phyloP scores from a whole-genome alignment of 2,888 invertebrate species.

The Oscheius onirici region DNA sequence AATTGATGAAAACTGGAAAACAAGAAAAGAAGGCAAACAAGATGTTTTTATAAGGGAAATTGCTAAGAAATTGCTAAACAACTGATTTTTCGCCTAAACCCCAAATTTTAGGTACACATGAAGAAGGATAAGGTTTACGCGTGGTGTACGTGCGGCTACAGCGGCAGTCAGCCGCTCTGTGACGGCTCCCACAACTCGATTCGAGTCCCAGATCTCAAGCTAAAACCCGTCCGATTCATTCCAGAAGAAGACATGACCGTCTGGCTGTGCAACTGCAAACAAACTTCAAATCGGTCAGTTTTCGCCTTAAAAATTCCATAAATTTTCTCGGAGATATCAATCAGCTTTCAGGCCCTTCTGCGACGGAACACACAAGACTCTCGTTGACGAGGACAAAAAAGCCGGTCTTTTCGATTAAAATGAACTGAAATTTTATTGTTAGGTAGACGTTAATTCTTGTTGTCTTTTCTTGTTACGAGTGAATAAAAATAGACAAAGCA shows the following conservation, averaged over 20 bases:
- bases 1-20: too few relatives aligned
- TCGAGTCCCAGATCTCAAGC: constrained; percentile 73
- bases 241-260: constrained; percentile 84
- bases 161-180: constrained; percentile 90
- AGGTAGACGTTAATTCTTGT: neutral
- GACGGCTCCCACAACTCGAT: constrained; percentile 85
- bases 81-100: too few relatives aligned
- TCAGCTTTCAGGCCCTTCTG: constrained; percentile 84
- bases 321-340: neutral
- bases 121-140: constrained; percentile 81
- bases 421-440: neutral
- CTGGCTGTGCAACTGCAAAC: constrained; percentile 98
- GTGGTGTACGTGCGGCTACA: constrained; percentile 95
- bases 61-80: too few relatives aligned
- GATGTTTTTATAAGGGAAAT: too few relatives aligned
- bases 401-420: constrained; percentile 58
- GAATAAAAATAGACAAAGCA: too few relatives aligned
- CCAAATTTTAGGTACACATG: constrained; percentile 54
- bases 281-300: constrained; percentile 75
- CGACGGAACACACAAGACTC: constrained; percentile 86
- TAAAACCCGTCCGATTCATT: constrained; percentile 84
- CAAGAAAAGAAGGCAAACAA: too few relatives aligned
- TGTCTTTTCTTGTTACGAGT: neutral
- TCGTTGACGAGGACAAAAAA: constrained; percentile 62
- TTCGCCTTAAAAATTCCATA: neutral